Evolutionary conservation across 2,888 invertebrate species (phyloP), one percentile per base, ranked within the genome.

Genomic region (Trilocha varians): DNA sequence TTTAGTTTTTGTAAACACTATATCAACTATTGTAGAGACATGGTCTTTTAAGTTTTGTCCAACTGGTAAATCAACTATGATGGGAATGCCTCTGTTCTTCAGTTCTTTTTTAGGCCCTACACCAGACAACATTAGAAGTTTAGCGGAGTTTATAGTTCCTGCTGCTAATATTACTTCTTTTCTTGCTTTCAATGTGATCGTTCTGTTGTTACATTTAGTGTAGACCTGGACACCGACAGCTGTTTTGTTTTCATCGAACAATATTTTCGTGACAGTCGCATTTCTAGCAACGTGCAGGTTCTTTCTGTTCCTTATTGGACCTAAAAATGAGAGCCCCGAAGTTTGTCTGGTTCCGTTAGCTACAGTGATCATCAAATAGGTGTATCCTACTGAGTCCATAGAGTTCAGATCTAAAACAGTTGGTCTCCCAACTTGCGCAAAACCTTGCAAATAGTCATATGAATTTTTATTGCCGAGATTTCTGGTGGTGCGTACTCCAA

Each of bases 1-100:
- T 18, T 18, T 18, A 4, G 8, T 18, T 18, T 18, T 8, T 4
- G 18, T 18, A 18, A 18, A 18, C 5, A 18, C 18, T 18, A 18
- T 18, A 18, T 18, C 18, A 4, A 18, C 18, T 4, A 18, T 18
- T 4, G 18, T 5, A 18, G 18, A 4, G 5, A 75, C 56, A 49
- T 85, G 85, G 44, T 86, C 84, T 45, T 79, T 74, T 1, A 83
- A 60, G 47, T 78, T 80, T 16, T 62, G 44, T 1, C 85, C 86
- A 0, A 86, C 85, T 0, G 75, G 66, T 6, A 73, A 57, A 44
- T 84, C 70, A 18, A 61, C 49, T 5, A 79, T 37, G 0, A 77
- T 57, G 0, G 55, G 17, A 16, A 85, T 79, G 2, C 62, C 59
- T 1, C 70, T 50, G 2, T 53, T 47, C 5, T 49, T 38, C 1